These are phyloP conservation scores for Philotrypesis tridentata DNA, from an alignment of 1,140 invertebrate genomes.

Conservation along the genomic window DNA sequence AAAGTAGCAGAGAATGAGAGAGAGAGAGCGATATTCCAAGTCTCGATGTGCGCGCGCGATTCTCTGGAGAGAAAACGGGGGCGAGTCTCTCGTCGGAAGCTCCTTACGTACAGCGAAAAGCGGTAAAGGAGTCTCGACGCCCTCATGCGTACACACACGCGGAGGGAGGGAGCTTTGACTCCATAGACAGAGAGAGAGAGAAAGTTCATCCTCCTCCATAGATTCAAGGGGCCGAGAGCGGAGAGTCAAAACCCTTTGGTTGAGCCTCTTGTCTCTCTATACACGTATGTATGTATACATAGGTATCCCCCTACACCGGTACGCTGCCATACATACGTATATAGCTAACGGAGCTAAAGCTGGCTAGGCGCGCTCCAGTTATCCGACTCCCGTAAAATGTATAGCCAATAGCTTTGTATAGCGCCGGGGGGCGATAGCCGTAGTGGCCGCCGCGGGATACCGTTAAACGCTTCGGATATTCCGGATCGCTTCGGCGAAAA, in stretches of 20 bases:
- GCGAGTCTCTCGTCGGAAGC: not conserved
- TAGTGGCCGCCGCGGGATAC: not conserved
- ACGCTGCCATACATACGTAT: not conserved
- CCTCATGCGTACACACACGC: not conserved
- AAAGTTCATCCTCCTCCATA: not conserved
- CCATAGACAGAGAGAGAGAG: not conserved
- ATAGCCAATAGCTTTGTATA: slow-evolving; percentile 33
- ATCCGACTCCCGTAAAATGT: slow-evolving; percentile 26
- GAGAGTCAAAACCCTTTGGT: not conserved
- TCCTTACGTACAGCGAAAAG: slow-evolving; percentile 6
- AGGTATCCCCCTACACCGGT: no score
- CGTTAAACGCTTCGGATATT: slow-evolving; percentile 35
- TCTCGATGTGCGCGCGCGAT: no score
- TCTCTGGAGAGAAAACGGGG: no score
- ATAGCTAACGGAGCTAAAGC: not conserved
- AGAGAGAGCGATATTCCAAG: no score
- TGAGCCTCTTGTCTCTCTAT: not conserved
- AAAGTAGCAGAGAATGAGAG: no score
- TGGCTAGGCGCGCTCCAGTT: slow-evolving; percentile 11
- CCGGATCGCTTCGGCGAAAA: slow-evolving; percentile 6
- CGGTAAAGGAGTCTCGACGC: not conserved
- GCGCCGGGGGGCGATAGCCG: not conserved
- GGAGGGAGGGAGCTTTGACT: not conserved
- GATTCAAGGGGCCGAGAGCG: not conserved
- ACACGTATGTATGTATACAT: not conserved